Conservation (phyloP, 2,888 invertebrate genomes). For the Cerastoderma edule region DNA sequence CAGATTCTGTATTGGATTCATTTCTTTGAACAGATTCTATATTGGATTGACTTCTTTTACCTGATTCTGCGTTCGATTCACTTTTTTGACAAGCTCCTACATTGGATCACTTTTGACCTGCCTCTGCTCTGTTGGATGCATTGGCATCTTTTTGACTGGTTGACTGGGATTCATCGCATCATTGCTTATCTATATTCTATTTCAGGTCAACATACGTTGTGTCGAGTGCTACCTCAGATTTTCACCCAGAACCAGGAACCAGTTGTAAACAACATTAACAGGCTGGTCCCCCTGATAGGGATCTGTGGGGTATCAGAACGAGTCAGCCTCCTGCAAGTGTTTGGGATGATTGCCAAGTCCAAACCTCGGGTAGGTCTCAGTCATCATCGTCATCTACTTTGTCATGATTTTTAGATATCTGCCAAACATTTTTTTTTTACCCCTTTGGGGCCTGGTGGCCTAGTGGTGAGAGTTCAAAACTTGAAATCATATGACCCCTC, state of each 20-base stretch:
- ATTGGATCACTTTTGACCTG: too few species aligned
- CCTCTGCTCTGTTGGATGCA: background rate
- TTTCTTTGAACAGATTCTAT: too few species aligned
- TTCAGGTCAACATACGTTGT: slow-evolving; percentile 93
- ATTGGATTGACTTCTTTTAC: too few species aligned
- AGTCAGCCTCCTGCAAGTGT: slow-evolving; percentile 92
- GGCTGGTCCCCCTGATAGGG: slow-evolving; percentile 91
- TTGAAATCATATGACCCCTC: too few species aligned
- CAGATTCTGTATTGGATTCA: too few species aligned
- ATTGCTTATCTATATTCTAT: slow-evolving; percentile 55
- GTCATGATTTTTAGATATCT: background rate
- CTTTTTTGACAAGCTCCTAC: too few species aligned
- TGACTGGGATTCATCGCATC: background rate
- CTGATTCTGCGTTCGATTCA: too few species aligned
- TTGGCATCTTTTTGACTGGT: background rate
- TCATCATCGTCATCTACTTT: background rate
- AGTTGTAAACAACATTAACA: slow-evolving; percentile 92
- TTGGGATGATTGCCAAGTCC: slow-evolving; percentile 92
- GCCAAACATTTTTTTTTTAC: background rate
- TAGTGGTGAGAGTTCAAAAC: too few species aligned
- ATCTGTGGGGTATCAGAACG: slow-evolving; percentile 94
- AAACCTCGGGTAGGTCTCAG: slow-evolving; percentile 88
- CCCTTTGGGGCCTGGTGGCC: too few species aligned
- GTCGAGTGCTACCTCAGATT: slow-evolving; percentile 94
- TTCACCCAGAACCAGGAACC: slow-evolving; percentile 95